Conservation (phyloP, 2,113 vertebrate species). For the Mionectes macconnelli region DNA sequence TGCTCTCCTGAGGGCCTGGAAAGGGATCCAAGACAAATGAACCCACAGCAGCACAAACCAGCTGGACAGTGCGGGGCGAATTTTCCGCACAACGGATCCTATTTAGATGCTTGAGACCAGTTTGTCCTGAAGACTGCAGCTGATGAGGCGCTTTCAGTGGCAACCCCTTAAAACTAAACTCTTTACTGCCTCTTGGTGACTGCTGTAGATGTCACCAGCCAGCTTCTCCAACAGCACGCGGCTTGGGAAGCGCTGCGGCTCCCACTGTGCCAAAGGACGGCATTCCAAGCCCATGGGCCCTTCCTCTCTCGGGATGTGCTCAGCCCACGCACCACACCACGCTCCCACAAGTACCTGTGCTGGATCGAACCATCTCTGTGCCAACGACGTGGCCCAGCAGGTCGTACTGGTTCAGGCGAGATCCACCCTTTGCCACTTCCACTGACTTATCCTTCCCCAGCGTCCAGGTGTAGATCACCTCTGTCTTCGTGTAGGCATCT, state of each 20-base stretch:
- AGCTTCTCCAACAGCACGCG: not conserved
- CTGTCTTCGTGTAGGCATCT: constrained; percentile 98
- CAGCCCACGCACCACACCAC: rapidly evolving
- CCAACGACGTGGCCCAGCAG: constrained; percentile 92
- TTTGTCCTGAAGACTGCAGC: not conserved
- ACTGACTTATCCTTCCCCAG: constrained; percentile 90
- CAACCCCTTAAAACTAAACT: not conserved
- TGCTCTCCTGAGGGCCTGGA: not conserved
- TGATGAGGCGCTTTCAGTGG: not conserved
- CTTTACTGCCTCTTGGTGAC: not conserved
- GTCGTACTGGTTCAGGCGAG: constrained; percentile 96
- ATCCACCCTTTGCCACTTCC: constrained; percentile 93
- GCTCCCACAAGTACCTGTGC: constrained; percentile 85
- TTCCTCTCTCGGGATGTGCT: not conserved
- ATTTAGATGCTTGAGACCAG: not conserved
- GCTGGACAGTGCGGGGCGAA: not conserved
- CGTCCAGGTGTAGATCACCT: constrained; percentile 97
- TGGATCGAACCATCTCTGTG: constrained; percentile 95
- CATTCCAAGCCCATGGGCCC: not conserved
- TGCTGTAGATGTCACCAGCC: not conserved
- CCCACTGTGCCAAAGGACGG: not conserved
- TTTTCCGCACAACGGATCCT: not conserved
- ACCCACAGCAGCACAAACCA: not conserved
- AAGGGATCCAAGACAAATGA: constrained; percentile 36
- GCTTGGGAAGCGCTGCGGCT: not conserved